Evolutionary conservation across 2,797 vertebrate species (phyloP).

Genomic region (Argentina silus): DNA sequence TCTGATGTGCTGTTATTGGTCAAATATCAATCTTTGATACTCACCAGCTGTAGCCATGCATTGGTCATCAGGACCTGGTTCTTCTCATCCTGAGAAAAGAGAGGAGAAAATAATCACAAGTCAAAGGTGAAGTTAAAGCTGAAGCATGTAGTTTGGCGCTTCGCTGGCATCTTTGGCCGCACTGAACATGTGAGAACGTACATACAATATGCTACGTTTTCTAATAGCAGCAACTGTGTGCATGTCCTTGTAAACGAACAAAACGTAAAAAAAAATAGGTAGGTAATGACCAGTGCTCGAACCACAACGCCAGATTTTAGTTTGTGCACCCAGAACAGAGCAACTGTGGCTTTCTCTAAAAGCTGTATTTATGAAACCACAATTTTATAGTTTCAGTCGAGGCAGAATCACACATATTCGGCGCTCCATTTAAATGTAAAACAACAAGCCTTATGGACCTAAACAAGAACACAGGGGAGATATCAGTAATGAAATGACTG

Average conservation of each 20-base stretch:
- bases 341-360: constrained; percentile 12
- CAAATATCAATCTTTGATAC: constrained; percentile 48
- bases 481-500: neutral
- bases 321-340: constrained; percentile 9
- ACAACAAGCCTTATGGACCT: constrained; percentile 6
- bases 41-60: constrained; percentile 91
- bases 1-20: neutral
- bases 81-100: constrained; percentile 85
- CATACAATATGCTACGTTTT: too few species aligned
- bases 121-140: too few species aligned
- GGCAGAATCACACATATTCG: constrained; percentile 1
- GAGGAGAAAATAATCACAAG: constrained; percentile 6
- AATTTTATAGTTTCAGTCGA: constrained; percentile 23
- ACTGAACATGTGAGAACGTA: too few species aligned
- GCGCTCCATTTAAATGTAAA: constrained; percentile 13
- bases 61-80: constrained; percentile 93
- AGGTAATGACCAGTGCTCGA: constrained; percentile 17
- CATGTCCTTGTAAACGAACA: too few species aligned
- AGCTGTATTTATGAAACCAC: constrained; percentile 19
- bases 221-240: neutral
- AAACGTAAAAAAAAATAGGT: too few species aligned
- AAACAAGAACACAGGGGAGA: neutral
- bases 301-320: constrained; percentile 14
- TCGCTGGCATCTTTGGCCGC: too few species aligned
- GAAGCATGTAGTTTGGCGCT: too few species aligned